phyloP scores from a whole-genome alignment of 2,797 vertebrate species.

The Microctenopoma stevenorrisi region DNA sequence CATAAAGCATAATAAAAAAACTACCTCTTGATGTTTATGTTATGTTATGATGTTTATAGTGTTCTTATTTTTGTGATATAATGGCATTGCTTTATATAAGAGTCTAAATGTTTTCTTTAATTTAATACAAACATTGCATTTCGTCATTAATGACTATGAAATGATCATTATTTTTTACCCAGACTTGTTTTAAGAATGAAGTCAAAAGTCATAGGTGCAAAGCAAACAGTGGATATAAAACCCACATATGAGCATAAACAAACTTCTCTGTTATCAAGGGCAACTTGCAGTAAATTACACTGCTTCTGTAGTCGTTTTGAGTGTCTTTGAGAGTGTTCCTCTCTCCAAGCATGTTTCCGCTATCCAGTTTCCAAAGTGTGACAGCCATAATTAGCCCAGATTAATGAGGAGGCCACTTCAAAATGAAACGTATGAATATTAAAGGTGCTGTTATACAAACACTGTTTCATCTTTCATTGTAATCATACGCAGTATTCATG shows the following conservation, averaged over 20 bases:
- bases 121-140: background rate
- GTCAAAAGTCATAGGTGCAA: slow-evolving; percentile 9
- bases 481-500: slow-evolving; percentile 37
- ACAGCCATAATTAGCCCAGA: slow-evolving; percentile 79
- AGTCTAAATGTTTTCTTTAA: slow-evolving; percentile 1
- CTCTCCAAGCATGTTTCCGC: slow-evolving; percentile 69
- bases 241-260: slow-evolving; percentile 32
- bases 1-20: slow-evolving; percentile 24
- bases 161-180: background rate
- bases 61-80: slow-evolving; percentile 15
- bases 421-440: slow-evolving; percentile 78
- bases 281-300: slow-evolving; percentile 61
- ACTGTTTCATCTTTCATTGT: slow-evolving; percentile 73
- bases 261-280: slow-evolving; percentile 60
- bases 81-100: slow-evolving; percentile 7
- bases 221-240: slow-evolving; percentile 18
- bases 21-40: slow-evolving; percentile 30
- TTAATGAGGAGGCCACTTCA: slow-evolving; percentile 75
- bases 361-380: slow-evolving; percentile 71
- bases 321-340: slow-evolving; percentile 55
- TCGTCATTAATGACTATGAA: background rate
- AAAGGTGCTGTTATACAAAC: slow-evolving; percentile 76
- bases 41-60: slow-evolving; percentile 43
- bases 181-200: slow-evolving; percentile 11
- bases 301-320: slow-evolving; percentile 61